phyloP scores from a whole-genome alignment of 1,140 invertebrate genomes.

The Calliphora vicina region DNA sequence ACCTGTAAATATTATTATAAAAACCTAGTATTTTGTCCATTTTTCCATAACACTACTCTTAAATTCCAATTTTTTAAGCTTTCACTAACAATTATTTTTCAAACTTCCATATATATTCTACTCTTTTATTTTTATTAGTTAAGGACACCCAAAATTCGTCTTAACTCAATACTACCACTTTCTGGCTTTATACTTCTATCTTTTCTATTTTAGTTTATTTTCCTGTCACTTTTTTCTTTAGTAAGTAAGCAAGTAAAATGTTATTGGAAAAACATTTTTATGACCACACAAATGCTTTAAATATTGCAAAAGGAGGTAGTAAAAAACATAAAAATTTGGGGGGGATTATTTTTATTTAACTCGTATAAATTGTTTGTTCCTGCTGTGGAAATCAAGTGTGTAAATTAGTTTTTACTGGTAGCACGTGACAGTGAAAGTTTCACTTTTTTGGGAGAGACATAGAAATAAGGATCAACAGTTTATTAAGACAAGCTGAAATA shows the following conservation, averaged over 20 bases:
- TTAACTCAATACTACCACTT: neutral
- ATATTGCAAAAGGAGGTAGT: neutral
- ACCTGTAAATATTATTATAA: no score
- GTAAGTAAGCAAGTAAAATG: no score
- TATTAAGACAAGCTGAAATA: neutral
- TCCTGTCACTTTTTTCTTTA: neutral
- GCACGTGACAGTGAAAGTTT: constrained; percentile 1
- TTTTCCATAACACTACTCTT: no score
- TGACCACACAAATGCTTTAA: constrained; percentile 15
- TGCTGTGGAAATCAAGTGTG: neutral
- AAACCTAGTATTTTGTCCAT: no score
- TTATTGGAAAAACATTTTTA: constrained; percentile 22
- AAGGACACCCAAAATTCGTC: no score
- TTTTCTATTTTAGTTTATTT: neutral
- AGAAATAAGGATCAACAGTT: constrained; percentile 12
- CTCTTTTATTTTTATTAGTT: no score
- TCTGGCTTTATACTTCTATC: neutral
- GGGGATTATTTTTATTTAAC: neutral
- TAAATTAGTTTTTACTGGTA: constrained; percentile 22
- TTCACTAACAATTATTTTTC: no score
- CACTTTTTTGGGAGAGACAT: neutral
- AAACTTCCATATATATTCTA: no score
- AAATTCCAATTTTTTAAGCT: no score
- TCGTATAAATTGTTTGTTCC: neutral
- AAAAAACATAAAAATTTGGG: neutral